These are phyloP conservation scores for Torymus aiolomorphi DNA, from an alignment of 2,888 invertebrate species.

Conservation along the genomic window DNA sequence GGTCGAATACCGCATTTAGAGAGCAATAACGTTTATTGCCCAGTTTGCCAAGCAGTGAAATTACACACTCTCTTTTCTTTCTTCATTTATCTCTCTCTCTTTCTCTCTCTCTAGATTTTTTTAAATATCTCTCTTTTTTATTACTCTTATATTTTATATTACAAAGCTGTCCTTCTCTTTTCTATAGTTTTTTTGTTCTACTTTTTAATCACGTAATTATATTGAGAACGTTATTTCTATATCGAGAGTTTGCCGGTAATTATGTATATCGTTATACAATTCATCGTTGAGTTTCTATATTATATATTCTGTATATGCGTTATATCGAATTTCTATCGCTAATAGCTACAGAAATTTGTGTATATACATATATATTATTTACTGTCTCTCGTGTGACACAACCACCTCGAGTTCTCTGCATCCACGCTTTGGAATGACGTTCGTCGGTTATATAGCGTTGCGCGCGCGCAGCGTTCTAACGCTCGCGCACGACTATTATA, in stretches of 20 bases:
- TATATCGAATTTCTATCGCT: conserved; percentile 6
- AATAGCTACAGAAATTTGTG: conserved; percentile 28
- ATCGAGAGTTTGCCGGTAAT: no score
- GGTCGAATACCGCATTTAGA: conserved; percentile 77
- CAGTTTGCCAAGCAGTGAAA: conserved; percentile 35
- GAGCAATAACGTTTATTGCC: conserved; percentile 17
- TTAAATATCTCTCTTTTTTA: not conserved
- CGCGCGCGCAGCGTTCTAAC: not conserved
- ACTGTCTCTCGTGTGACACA: conserved; percentile 20
- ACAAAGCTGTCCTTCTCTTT: not conserved
- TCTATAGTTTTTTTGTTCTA: not conserved
- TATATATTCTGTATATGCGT: not conserved
- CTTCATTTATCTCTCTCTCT: conserved; percentile 41
- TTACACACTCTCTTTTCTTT: conserved; percentile 32
- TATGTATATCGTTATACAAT: conserved; percentile 53
- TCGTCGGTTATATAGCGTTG: conserved; percentile 59
- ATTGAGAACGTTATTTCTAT: not conserved
- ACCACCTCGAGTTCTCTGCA: conserved; percentile 69
- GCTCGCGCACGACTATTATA: no score
- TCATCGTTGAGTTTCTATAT: conserved; percentile 35
- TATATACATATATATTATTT: conserved; percentile 1
- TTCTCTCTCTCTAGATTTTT: conserved; percentile 46
- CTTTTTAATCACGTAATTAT: not conserved
- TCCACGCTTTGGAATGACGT: conserved; percentile 73
- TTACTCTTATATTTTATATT: no score